phyloP scores from a whole-genome alignment of 2,113 vertebrate genomes.

The Garra rufa region DNA sequence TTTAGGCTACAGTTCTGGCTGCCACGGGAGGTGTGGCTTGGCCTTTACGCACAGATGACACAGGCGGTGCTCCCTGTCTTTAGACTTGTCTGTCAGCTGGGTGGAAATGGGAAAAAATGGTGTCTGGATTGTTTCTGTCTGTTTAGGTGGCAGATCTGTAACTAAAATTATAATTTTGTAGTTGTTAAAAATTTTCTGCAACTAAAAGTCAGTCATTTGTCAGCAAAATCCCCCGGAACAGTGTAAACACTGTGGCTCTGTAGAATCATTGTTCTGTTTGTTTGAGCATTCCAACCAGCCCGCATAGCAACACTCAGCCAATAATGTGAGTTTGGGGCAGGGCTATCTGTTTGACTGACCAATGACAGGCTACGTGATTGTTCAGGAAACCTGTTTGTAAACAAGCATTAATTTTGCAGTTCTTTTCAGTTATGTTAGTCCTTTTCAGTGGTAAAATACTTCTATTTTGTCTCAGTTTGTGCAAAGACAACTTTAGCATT shows the following conservation, averaged over 20 bases:
- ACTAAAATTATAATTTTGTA: neutral
- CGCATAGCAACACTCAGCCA: conserved; percentile 5
- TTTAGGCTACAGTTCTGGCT: conserved; percentile 11
- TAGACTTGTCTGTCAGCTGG: neutral
- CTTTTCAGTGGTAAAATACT: neutral
- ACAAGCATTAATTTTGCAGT: neutral
- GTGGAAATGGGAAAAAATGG: neutral
- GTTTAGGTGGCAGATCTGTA: neutral
- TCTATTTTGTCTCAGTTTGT: neutral
- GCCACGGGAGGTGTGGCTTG: neutral
- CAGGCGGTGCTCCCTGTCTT: neutral
- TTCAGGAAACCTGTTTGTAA: neutral
- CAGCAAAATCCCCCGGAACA: neutral
- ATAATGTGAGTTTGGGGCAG: neutral
- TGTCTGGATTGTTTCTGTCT: neutral
- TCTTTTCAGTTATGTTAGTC: neutral
- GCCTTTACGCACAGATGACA: neutral
- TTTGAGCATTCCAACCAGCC: neutral
- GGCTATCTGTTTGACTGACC: neutral
- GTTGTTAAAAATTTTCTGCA: neutral
- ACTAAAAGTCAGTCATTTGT: neutral
- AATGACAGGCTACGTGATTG: neutral
- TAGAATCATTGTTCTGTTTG: neutral
- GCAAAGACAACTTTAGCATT: neutral
- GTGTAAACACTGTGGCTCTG: neutral